Evolutionary conservation across 2,888 invertebrate genomes (phyloP), one percentile per base, ranked within the genome.

Genomic region (Kuschelorhynchus macadamiae): DNA sequence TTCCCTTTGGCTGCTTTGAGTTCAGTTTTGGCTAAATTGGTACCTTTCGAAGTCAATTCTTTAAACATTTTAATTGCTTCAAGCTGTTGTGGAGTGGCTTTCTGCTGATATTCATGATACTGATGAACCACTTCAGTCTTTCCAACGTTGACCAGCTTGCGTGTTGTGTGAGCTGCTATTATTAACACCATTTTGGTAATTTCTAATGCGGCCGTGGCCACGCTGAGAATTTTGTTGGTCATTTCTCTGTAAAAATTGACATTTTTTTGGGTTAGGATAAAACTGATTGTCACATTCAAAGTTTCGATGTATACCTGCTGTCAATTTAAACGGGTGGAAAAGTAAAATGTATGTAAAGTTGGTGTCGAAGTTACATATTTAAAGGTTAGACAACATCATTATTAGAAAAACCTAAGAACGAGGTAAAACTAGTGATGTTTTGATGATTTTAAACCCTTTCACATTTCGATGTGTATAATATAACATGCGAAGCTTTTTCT

Each of bases 141-240:
- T 0, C 76, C 76, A 16, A 73, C 73, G 1, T 17, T 57, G 8
- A 72, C 61, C 33, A 76, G 46, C 56, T 74, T 75, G 16, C 72
- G 61, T 1, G 76, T 74, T 2, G 76, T 76, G 41, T 75, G 72
- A 1, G 75, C 71, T 7, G 75, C 70, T 55, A 76, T 74, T 11
- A 75, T 60, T 11, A 72, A 8, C 11, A 75, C 71, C 75, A 76
- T 75, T 66, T 75, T 75, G 17, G 75, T 74, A 5, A 75, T 41
- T 59, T 76, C 75, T 1, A 76, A 62, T 14, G 75, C 74, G 18
- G 73, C 64, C 16, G 47, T 32, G 36, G 75, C 75, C 55, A 70
- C 61, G 55, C 56, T 71, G 25, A 73, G 17, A 57, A 75, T 63
- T 74, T 75, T 72, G 30, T 42, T 59, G 46, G 59, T 18, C 59